These are phyloP conservation scores for Notodonta dromedarius DNA, from an alignment of 2,888 invertebrate species.

Conservation along the genomic window DNA sequence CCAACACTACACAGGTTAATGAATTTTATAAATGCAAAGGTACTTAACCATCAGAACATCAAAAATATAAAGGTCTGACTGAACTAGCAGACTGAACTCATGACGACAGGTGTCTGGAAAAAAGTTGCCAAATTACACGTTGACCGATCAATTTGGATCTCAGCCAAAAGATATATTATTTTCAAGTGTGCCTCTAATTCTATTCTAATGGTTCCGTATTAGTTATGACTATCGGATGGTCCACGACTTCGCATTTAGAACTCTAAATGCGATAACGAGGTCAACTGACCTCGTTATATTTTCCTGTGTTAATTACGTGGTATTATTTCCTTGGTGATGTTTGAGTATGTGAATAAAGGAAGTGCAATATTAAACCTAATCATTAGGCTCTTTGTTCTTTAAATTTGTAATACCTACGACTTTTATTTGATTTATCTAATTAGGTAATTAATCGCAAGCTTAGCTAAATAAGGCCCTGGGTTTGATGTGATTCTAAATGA, in stretches of 20 bases:
- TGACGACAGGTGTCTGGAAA: constrained; percentile 68
- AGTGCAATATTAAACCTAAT: background rate
- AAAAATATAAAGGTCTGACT: background rate
- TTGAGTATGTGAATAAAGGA: background rate
- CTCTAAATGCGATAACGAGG: no score
- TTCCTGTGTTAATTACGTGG: background rate
- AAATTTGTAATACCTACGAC: no score
- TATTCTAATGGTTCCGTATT: constrained; percentile 20
- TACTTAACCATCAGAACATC: background rate
- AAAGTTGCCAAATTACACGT: constrained; percentile 72
- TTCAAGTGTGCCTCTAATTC: constrained; percentile 27
- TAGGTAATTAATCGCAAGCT: no score
- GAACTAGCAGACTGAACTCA: constrained; percentile 56
- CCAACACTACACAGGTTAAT: background rate
- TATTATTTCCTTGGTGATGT: background rate
- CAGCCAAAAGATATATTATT: constrained; percentile 56
- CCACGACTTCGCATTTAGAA: background rate
- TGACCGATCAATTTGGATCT: constrained; percentile 66
- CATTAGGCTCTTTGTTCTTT: background rate
- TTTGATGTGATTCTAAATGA: no score
- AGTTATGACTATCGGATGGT: background rate
- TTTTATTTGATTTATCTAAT: no score
- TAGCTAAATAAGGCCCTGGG: no score
- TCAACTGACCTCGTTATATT: background rate
- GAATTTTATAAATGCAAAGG: background rate